A percentile compares a stretch with the other conserved stretches of the same genome.
phyloP scores from a whole-genome alignment of 2,888 invertebrate genomes.

The Netelia virgata region DNA sequence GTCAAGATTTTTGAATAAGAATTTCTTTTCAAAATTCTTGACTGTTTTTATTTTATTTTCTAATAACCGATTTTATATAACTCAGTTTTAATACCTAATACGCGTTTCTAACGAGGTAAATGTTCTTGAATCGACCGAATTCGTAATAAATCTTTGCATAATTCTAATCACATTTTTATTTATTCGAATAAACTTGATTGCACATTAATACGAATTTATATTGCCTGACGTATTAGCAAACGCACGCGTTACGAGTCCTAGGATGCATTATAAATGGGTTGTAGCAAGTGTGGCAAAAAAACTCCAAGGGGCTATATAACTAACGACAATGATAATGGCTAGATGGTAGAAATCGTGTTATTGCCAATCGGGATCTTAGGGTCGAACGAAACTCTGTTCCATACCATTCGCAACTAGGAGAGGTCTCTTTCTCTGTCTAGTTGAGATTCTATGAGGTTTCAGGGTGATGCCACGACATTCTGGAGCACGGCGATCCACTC shows the following conservation, averaged over 20 bases:
- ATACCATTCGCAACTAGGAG: conserved; percentile 39
- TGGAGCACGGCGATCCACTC: conserved; percentile 67
- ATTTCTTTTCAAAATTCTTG: too few relatives aligned
- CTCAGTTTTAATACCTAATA: too few relatives aligned
- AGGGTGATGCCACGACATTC: conserved; percentile 55
- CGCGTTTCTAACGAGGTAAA: too few relatives aligned
- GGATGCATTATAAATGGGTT: not conserved
- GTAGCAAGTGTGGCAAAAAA: not conserved
- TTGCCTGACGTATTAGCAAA: not conserved
- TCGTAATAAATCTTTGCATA: too few relatives aligned
- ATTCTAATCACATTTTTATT: not conserved
- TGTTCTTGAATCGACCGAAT: too few relatives aligned
- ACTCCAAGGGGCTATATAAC: not conserved
- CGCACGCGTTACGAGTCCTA: not conserved
- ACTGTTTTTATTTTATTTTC: too few relatives aligned
- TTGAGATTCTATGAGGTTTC: conserved; percentile 28
- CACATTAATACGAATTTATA: not conserved
- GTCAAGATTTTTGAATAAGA: too few relatives aligned
- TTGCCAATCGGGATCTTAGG: not conserved
- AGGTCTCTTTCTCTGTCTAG: not conserved
- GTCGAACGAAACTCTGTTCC: conserved; percentile 42
- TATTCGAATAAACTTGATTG: conserved; percentile 5
- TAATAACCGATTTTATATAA: too few relatives aligned
- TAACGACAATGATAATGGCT: conserved; percentile 11
- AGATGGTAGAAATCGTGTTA: conserved; percentile 1